Evolutionary conservation across 2,888 invertebrate species (phyloP).

Genomic region (Dioctria linearis): DNA sequence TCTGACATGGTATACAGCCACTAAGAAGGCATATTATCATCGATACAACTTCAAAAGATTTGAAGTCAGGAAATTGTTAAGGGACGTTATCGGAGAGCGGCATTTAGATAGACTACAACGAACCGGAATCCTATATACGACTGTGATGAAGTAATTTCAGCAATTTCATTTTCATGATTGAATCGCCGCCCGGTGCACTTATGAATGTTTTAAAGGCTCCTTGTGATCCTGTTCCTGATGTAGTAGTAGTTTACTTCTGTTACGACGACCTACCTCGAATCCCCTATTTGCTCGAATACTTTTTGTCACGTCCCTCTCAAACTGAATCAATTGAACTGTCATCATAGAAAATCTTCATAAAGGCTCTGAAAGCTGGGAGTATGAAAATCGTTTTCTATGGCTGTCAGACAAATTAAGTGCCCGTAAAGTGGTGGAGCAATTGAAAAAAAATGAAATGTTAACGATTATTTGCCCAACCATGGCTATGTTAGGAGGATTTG

Average conservation of each 20-base stretch:
- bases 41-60: background rate
- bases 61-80: background rate
- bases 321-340: constrained; percentile 32
- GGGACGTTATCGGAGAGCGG: background rate
- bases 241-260: background rate
- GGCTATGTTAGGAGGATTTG: background rate
- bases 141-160: background rate
- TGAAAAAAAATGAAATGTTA: constrained; percentile 9
- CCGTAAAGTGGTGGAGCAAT: constrained; percentile 9
- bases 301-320: constrained; percentile 11
- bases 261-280: background rate
- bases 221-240: no score
- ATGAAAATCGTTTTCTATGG: constrained; percentile 3
- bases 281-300: background rate
- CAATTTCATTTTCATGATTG: background rate
- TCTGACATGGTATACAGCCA: background rate
- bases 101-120: background rate
- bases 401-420: constrained; percentile 40
- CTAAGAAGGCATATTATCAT: background rate
- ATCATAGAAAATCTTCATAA: constrained; percentile 10
- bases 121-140: background rate
- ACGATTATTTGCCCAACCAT: background rate
- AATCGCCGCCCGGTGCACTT: background rate
- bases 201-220: background rate
- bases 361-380: background rate